Base-by-base conservation (phyloP, 2,888 invertebrate species). In the Miltochrista miniata region DNA sequence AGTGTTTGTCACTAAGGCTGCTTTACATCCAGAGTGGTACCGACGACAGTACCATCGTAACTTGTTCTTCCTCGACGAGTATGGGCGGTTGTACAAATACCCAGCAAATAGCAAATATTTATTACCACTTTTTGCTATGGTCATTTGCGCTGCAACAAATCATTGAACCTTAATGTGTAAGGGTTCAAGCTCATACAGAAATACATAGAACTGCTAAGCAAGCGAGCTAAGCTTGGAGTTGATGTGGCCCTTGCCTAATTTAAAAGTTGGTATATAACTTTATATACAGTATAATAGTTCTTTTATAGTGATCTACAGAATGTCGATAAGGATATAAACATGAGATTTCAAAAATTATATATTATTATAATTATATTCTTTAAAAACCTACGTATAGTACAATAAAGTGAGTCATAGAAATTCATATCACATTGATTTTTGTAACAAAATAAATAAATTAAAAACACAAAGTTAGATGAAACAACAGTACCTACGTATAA, bases 11-110 rank as follows among this genome's bases (percentile, higher is more conserved):
- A 67, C 53, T 7, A 83, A 48, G 10, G 62, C 57, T 1, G 81
- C 83, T 2, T 68, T 73, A 43, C 85, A 85, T 2, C 77, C 77
- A 1, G 13, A 37, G 12, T 51, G 48, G 24, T 62, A 67, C 11
- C 54, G 58, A 3, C 57, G 51, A 43, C 76, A 76, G 4, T 59
- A 56, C 75, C 73, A 75, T 0, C 74, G 55, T 24, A 37, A 62
- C 7, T 41, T 58, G 0, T 35, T 36, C 7, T 55, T 14, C 34
- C 29, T 48, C 1, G 51, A 44, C 7, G n/a, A 5, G 8, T 47
- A 54, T 31, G 40, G 48, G 7, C 67, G 47, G 24, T 65, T 63
- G 45, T 61, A 63, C 1, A 43, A 48, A n/a, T 55, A 36, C 0
- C 65, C 65, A n/a, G 14, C 10, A 10, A 29, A 54, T 2, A 49